Conservation (phyloP, 2,113 vertebrate species). For the Myocastor coypus region DNA sequence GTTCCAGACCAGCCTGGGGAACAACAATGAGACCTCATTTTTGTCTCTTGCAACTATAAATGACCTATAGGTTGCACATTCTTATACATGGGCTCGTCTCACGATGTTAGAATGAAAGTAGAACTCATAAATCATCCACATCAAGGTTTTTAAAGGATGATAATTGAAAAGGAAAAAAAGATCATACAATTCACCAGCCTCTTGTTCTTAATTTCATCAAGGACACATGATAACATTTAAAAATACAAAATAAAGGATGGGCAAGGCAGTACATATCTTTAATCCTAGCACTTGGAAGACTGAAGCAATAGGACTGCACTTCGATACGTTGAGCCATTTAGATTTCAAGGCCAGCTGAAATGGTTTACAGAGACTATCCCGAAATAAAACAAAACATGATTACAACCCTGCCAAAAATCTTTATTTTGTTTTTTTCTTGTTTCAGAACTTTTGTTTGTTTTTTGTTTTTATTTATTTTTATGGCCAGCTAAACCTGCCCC, state of each 20-base stretch:
- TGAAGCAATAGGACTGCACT: not conserved
- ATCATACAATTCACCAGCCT: not conserved
- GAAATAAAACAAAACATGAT: not conserved
- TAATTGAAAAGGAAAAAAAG: too few species aligned
- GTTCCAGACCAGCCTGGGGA: not conserved
- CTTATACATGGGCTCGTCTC: not conserved
- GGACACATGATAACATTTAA: not conserved
- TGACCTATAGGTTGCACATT: not conserved
- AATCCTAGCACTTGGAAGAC: too few species aligned
- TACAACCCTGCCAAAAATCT: not conserved
- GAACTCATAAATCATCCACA: not conserved
- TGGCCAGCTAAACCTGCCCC: too few species aligned
- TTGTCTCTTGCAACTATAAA: not conserved
- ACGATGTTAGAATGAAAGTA: conserved; percentile 33
- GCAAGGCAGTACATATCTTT: not conserved
- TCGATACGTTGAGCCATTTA: not conserved
- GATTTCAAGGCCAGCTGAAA: not conserved
- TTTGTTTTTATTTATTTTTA: too few species aligned
- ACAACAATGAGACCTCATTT: not conserved
- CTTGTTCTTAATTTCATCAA: conserved; percentile 14
- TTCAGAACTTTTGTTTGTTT: too few species aligned
- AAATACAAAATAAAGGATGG: not conserved
- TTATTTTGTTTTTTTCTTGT: too few species aligned
- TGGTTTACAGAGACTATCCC: not conserved
- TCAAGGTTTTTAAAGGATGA: not conserved